Base-by-base conservation (phyloP, 2,888 invertebrate genomes). In the Trisateles emortualis region DNA sequence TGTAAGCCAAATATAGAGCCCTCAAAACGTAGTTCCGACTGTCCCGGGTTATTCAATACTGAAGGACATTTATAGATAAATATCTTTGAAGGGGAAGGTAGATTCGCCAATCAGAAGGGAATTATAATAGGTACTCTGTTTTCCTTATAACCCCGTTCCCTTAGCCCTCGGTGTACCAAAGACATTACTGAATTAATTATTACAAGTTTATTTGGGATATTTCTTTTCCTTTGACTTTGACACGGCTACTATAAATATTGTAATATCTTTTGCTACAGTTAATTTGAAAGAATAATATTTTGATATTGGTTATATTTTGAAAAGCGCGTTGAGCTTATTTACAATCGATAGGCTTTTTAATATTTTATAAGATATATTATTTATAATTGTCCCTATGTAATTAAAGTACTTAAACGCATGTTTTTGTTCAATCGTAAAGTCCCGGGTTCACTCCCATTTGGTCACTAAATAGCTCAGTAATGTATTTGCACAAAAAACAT, bases 91-190 rank as follows among this genome's bases (percentile, higher is more conserved):
- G 40, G 26, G 41, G 13, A 49, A 52, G 52, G 56, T 55, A 64
- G 64, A 64, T 64, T 64, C 52, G 35, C 59, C 68, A 68, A 68
- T 68, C 64, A 67, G 50, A 36, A 51, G 49, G 42, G 59, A 59
- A 57, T 68, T 55, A 59, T 48, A 57, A 55, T 55, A 17, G 56
- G 36, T 51, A 30, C 14, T 45, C 47, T 47, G 54, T 65, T 68
- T 68, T 68, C 57, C 68, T 62, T 54, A 16, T 52, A 59, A 43
- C 45, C 48, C 24, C 38, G 38, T 6, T 33, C 9, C 5, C 3
- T 11, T 19, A 30, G 38, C 17, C 44, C 29, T 44, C 29, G 11
- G 1, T 38, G 9, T 46, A 19, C 29, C 40, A 42, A 39, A 51
- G 38, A 50, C 39, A 40, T 55, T 52, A 42, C 52, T 62, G 51